Conservation (phyloP, 2,797 vertebrate genomes). For the Nannoperca australis region DNA sequence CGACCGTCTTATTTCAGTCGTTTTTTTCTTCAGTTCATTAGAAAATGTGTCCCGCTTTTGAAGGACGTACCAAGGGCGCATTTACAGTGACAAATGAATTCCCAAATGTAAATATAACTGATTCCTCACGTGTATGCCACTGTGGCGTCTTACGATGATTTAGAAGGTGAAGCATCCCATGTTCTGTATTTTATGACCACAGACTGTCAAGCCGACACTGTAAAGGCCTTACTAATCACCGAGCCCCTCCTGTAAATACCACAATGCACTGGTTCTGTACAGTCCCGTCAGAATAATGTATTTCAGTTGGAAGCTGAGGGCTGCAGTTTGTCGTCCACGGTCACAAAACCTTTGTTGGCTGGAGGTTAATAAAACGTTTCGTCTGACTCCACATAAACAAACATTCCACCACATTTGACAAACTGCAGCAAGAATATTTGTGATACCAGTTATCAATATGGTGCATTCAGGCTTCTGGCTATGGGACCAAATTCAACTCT, state of each 20-base stretch:
- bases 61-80: conserved; percentile 35
- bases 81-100: conserved; percentile 27
- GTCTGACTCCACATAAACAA: conserved; percentile 24
- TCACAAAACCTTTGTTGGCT: not conserved
- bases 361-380: not conserved
- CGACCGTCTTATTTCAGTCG: conserved; percentile 1
- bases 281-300: conserved; percentile 29
- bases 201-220: conserved; percentile 52
- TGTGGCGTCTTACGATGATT: conserved; percentile 47
- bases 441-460: conserved; percentile 18
- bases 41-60: conserved; percentile 17
- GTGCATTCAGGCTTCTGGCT: conserved; percentile 54
- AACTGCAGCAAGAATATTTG: conserved; percentile 42
- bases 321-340: conserved; percentile 22
- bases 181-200: conserved; percentile 59
- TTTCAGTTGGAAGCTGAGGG: conserved; percentile 27
- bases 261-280: conserved; percentile 32
- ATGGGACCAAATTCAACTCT: conserved; percentile 70
- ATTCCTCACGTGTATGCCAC: conserved; percentile 49
- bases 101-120: conserved; percentile 63
- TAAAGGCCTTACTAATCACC: conserved; percentile 49
- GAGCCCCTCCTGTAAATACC: conserved; percentile 31
- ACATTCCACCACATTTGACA: conserved; percentile 49
- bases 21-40: conserved; percentile 18
- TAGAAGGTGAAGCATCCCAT: conserved; percentile 57